Base-by-base conservation (phyloP, 2,888 invertebrate species). In the Rhynchonema sp. region DNA sequence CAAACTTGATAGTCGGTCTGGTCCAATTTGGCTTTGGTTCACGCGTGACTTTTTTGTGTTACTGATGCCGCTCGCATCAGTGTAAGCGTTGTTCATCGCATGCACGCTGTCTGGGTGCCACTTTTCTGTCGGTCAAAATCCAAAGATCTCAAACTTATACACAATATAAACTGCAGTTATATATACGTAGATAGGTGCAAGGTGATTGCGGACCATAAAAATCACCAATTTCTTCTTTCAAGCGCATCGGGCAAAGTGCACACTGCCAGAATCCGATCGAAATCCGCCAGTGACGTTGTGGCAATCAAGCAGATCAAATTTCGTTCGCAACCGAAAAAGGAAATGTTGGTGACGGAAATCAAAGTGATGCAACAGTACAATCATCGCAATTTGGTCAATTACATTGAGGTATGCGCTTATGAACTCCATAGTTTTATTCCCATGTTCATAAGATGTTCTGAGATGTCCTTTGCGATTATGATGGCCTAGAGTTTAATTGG, bases 241-340 rank as follows among this genome's bases (percentile, higher is more conserved):
- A 79, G 79, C 22, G 91, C 90, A 55, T 89, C 89, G 38, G 92
- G 91, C 58, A 85, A 84, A 64, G 92, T 92, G 28, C 88, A 86
- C 73, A 86, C 86, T 65, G 90, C 91, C 0, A 82, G 81, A 28
- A 13, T 3, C 3, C 53, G 59, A 2, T 1, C 1, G 20, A 25
- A 22, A 9, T 80, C 81, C 63, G 82, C 81, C 57, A 79, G 81
- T 59, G 80, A 83, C 30, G 82, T 83, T 72, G 92, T 96, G 9
- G 96, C 96, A 30, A 86, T 96, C 65, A 96, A 96, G 76, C 87
- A 89, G 69, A 96, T 96, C 75, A 89, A 94, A 74, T 81, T 96
- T 73, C 82, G 84, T 46, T 88, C 88, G 74, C 96, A 98, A 75
- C 86, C 87, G 59, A 87, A 91, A 71, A 94, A 94, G 75, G 91